Percentiles rank a stretch among this genome's conserved stretches.
These are phyloP conservation scores for Cyclina sinensis DNA, from an alignment of 1,140 invertebrate genomes.

Conservation along the genomic window DNA sequence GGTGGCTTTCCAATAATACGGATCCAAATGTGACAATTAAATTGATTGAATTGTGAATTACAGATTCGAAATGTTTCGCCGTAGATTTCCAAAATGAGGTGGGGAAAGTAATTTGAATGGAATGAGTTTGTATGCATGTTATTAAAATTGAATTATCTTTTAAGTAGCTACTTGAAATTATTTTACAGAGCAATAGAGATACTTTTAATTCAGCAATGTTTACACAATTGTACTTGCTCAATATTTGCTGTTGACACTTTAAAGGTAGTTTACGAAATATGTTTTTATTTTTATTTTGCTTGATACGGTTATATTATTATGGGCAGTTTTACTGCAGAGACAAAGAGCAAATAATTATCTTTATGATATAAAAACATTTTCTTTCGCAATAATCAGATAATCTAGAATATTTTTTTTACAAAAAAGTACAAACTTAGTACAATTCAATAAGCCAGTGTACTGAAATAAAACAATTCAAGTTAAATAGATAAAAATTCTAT, in stretches of 20 bases:
- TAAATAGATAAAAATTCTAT: too few species aligned
- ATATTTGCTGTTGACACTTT: slow-evolving; percentile 39
- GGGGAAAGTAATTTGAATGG: slow-evolving; percentile 8
- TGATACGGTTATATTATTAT: too few species aligned
- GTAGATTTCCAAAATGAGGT: not conserved
- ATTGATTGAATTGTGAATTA: not conserved
- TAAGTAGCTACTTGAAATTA: slow-evolving; percentile 44
- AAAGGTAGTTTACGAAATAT: not conserved
- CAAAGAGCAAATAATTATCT: too few species aligned
- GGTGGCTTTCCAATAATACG: too few species aligned
- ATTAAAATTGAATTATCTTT: slow-evolving; percentile 41
- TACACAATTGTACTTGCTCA: slow-evolving; percentile 19
- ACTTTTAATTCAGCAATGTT: slow-evolving; percentile 38
- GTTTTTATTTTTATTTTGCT: too few species aligned
- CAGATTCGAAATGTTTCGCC: not conserved
- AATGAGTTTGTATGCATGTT: slow-evolving; percentile 43
- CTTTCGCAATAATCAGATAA: too few species aligned
- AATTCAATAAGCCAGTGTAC: too few species aligned
- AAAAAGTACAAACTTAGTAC: too few species aligned
- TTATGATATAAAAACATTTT: too few species aligned
- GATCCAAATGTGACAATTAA: not conserved
- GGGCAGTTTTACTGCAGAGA: too few species aligned
- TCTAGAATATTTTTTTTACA: too few species aligned
- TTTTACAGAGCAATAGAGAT: slow-evolving; percentile 38
- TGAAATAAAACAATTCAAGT: too few species aligned